phyloP scores from a whole-genome alignment of 2,797 vertebrate species.

The Enteromius trimaculatus region DNA sequence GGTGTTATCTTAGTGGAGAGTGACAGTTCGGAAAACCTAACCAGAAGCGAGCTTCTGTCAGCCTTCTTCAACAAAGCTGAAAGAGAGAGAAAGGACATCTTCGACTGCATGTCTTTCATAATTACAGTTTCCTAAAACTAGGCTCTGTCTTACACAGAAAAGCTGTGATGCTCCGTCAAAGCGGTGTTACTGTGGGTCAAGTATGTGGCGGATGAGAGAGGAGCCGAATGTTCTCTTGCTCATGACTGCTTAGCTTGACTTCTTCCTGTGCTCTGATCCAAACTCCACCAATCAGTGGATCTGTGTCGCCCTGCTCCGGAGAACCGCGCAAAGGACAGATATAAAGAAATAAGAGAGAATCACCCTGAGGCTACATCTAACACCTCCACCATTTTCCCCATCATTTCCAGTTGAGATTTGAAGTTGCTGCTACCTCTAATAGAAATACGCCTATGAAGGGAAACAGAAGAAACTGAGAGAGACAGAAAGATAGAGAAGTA shows the following conservation, averaged over 20 bases:
- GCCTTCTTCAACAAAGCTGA: constrained; percentile 46
- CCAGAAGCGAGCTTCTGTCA: constrained; percentile 55
- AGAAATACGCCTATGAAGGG: constrained; percentile 66
- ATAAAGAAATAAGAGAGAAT: constrained; percentile 61
- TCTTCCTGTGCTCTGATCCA: constrained; percentile 50
- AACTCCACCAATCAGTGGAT: constrained; percentile 51
- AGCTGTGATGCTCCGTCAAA: constrained; percentile 52
- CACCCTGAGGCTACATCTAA: constrained; percentile 63
- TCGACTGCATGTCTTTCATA: constrained; percentile 28
- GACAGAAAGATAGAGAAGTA: background rate
- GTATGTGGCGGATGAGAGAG: constrained; percentile 38
- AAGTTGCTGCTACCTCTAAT: constrained; percentile 68
- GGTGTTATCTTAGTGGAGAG: constrained; percentile 59
- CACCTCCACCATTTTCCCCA: constrained; percentile 64
- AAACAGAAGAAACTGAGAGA: constrained; percentile 57
- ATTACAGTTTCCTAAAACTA: constrained; percentile 24
- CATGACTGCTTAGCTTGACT: constrained; percentile 43
- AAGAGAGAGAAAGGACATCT: background rate
- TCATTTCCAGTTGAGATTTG: constrained; percentile 70
- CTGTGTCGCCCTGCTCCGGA: constrained; percentile 57
- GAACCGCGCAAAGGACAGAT: constrained; percentile 52
- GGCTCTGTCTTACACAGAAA: constrained; percentile 31
- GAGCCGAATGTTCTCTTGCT: constrained; percentile 52
- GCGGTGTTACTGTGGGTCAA: constrained; percentile 48
- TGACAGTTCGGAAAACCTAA: constrained; percentile 57